Evolutionary conservation across 2,113 vertebrate species (phyloP), one percentile per base, ranked within the genome.

Genomic region (Oncorhynchus kisutch): DNA sequence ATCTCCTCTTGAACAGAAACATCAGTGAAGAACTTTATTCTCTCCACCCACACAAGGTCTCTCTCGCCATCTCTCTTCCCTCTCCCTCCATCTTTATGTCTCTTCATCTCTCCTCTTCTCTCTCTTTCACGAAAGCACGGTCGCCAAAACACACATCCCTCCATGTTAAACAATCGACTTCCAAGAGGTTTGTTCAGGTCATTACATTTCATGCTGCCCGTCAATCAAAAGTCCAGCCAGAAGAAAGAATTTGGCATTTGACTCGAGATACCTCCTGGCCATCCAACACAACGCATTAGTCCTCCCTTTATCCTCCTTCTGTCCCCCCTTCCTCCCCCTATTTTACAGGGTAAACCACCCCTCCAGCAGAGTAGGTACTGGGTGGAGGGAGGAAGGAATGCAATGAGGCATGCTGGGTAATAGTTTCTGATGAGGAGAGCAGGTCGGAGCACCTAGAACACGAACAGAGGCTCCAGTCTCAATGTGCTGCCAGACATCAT

Each of bases 391-490:
- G 49, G 16, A 14, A 25, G 67, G 22, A n/a, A 77, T 78, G 82
- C 80, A 74, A 75, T 79, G 77, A 88, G 82, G 84, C 76, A 87
- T 82, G 81, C 78, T 82, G 82, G 83, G 80, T 89, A 88, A 88
- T 88, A 85, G 87, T 85, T 82, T 89, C 73, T 91, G 89, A 91
- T 90, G 89, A 91, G 87, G 81, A 72, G 72, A 84, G 78, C 76
- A 72, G 75, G 80, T 81, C 85, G 72, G 57, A 34, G 78, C 80
- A 87, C 88, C 86, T 92, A 84, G 82, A 90, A 82, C 3, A 22
- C n/a, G 11, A 8, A 7, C 3, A 5, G 20, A 24, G n/a, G 34
- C 20, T 70, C 34, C 74, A 13, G 14, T 67, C 65, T 67, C 5
- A 67, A 67, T 29, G 29, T 67, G 49, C 49, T 67, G 25, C 11